These are phyloP conservation scores for Penaeus vannamei DNA, from an alignment of 1,140 invertebrate species.

Conservation along the genomic window DNA sequence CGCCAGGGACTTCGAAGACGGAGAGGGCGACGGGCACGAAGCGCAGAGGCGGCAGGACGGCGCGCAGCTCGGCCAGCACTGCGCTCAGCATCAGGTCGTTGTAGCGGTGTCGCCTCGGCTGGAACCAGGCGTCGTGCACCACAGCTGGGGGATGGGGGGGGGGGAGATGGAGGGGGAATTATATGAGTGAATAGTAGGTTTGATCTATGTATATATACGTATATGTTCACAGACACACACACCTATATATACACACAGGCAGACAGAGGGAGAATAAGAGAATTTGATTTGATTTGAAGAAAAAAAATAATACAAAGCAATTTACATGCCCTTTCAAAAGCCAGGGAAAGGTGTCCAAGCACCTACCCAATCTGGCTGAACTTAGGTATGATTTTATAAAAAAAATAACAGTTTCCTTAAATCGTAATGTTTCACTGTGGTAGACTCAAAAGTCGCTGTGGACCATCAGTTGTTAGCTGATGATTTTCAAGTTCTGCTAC, in stretches of 20 bases:
- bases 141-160: constrained; percentile 34
- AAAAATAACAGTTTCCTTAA: too few relatives aligned
- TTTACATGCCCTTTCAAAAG: too few relatives aligned
- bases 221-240: constrained; percentile 31
- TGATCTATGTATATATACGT: constrained; percentile 33
- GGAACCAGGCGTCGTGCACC: constrained; percentile 23
- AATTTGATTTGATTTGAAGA: too few relatives aligned
- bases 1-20: background rate
- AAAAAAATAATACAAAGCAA: too few relatives aligned
- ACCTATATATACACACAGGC: constrained; percentile 8
- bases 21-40: background rate
- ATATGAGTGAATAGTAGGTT: constrained; percentile 1
- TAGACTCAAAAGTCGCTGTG: too few relatives aligned
- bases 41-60: background rate
- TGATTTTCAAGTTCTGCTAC: too few relatives aligned
- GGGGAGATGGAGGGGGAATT: constrained; percentile 1
- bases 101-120: constrained; percentile 27
- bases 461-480: too few relatives aligned
- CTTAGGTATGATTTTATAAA: too few relatives aligned
- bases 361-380: too few relatives aligned
- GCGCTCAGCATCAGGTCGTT: background rate
- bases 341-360: too few relatives aligned
- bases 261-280: too few relatives aligned
- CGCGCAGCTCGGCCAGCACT: constrained; percentile 26
- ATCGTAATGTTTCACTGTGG: too few relatives aligned